Percentiles rank a stretch among this genome's conserved stretches.
Evolutionary conservation across 2,113 vertebrate genomes (phyloP).

Genomic region (Ammodytes marinus): DNA sequence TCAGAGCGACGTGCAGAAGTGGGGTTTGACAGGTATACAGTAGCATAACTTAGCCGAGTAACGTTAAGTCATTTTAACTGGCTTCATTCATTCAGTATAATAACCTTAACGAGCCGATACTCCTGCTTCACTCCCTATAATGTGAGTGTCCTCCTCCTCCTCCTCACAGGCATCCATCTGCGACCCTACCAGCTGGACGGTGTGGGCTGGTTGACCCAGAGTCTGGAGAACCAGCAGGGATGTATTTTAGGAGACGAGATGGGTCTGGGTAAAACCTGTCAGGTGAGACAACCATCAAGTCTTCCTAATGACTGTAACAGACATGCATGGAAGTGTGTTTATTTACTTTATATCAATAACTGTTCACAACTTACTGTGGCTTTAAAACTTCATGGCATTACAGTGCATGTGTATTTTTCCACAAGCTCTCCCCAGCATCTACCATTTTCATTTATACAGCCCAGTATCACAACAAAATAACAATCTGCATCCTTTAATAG

Average conservation of each 20-base stretch:
- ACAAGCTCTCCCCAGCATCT: no score
- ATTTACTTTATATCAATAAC: no score
- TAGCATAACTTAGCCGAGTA: no score
- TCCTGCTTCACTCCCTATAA: no score
- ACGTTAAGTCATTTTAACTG: not conserved
- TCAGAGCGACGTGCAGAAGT: constrained; percentile 72
- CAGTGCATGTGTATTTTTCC: no score
- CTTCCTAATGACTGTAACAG: not conserved
- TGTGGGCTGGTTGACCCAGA: constrained; percentile 88
- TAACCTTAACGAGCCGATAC: not conserved
- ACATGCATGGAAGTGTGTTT: no score
- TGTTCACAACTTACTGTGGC: no score
- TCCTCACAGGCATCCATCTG: constrained; percentile 86
- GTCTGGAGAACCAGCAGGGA: constrained; percentile 86
- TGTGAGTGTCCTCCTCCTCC: no score
- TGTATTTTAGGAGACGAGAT: constrained; percentile 96
- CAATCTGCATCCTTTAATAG: no score
- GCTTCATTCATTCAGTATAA: not conserved
- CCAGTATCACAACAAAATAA: no score
- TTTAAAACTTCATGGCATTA: no score
- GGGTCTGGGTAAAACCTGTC: constrained; percentile 97
- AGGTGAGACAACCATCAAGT: constrained; percentile 81
- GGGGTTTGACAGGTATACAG: constrained; percentile 78
- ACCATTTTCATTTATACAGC: no score
- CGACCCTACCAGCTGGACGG: constrained; percentile 90